Base-by-base conservation (phyloP, 2,888 invertebrate genomes). In the Drosophila heteroneura region DNA sequence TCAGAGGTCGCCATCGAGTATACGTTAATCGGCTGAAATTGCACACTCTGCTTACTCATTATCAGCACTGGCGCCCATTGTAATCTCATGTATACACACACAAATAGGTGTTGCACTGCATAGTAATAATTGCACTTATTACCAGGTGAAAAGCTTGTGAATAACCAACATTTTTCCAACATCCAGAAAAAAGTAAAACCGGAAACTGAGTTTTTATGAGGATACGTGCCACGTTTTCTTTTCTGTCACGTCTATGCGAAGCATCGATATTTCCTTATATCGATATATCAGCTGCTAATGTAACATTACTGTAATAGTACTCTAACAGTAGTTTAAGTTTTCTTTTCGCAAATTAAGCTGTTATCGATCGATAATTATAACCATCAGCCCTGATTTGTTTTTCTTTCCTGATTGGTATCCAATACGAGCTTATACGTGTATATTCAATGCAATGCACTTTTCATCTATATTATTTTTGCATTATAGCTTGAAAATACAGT, bases 1-100 rank as follows among this genome's bases (percentile, higher is more conserved):
- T 39, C 51, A 41, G 56, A 71, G 54, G 70, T 70, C 59, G 52
- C 19, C 52, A 39, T 26, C 28, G 16, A 26, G 14, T 33, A 33
- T 12, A 19, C n/a, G 41, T 44, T 58, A 57, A 68, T 67, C 51
- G 49, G 33, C 19, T 71, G 26, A 32, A 51, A 71, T 63, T 56
- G 35, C 60, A 56, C 10, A 69, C 22, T 30, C 22, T 32, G 22
- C n/a, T 3, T 3, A 22, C 10, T 22, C 28, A 47, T 64, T 64
- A 71, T 71, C 63, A 37, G 7, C 49, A 35, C 41, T 26, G 32
- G 16, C 56, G 41, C 26, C 26, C 9, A 33, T 10, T 16, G 0
- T 10, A 44, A 53, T 49, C 37, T 39, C n/a, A 3, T 19, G 9
- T 9, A 54, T 1, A 41, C 7, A 7, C 7, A 22, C 39, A 26